phyloP scores from a whole-genome alignment of 2,888 invertebrate genomes.

The Meandrusa payeni region DNA sequence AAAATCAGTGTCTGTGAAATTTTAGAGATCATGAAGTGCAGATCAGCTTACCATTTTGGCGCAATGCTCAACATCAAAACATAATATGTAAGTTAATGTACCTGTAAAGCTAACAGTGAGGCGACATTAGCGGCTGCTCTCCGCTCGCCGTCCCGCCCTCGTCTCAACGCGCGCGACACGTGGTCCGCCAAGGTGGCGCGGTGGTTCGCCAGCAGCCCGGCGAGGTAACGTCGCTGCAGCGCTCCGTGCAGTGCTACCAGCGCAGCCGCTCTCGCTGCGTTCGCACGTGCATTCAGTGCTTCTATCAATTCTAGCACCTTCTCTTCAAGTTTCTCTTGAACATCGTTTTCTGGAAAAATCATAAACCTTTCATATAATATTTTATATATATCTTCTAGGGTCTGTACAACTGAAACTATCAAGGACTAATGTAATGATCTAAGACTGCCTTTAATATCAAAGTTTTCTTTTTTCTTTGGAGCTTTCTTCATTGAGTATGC shows the following conservation, averaged over 20 bases:
- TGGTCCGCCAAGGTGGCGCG: constrained; percentile 90
- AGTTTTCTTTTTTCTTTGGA: too few species aligned
- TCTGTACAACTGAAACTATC: too few species aligned
- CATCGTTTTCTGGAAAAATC: constrained; percentile 76
- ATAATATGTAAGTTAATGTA: too few species aligned
- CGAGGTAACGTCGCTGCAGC: constrained; percentile 89
- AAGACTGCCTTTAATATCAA: too few species aligned
- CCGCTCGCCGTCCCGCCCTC: constrained; percentile 91
- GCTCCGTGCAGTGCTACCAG: constrained; percentile 87
- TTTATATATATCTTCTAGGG: too few species aligned
- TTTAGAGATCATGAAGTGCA: too few species aligned
- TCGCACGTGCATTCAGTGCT: constrained; percentile 92
- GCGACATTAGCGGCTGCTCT: constrained; percentile 90
- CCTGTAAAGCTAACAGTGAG: constrained; percentile 90
- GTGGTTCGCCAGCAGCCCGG: constrained; percentile 88
- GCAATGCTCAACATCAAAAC: too few species aligned
- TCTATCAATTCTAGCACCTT: constrained; percentile 94
- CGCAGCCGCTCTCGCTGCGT: constrained; percentile 88
- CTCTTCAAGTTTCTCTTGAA: constrained; percentile 88
- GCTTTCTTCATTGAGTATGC: too few species aligned
- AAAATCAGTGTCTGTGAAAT: too few species aligned
- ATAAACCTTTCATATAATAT: too few species aligned
- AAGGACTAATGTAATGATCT: too few species aligned
- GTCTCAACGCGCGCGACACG: constrained; percentile 89
- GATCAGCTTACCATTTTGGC: too few species aligned